Evolutionary conservation across 2,113 vertebrate species (phyloP).

Genomic region (Blennius ocellaris): DNA sequence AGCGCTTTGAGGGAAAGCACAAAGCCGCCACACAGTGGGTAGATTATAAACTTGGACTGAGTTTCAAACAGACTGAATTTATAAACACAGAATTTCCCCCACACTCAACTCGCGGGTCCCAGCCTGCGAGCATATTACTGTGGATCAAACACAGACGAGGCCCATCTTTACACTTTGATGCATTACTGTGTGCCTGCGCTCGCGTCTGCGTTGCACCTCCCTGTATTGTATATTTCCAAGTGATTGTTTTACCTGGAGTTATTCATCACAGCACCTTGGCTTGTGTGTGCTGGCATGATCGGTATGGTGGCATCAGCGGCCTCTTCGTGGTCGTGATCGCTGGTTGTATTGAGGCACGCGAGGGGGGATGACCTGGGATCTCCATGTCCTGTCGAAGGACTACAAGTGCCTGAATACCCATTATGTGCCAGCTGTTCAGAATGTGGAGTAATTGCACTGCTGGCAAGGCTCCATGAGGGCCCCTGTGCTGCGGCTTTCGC

Average conservation of each 20-base stretch:
- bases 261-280: not conserved
- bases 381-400: constrained; percentile 74
- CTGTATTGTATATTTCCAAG: constrained; percentile 30
- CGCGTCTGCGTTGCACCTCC: constrained; percentile 42
- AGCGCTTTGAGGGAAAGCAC: constrained; percentile 81
- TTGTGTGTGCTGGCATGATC: not conserved
- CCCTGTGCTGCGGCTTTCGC: constrained; percentile 63
- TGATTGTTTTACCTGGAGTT: not conserved
- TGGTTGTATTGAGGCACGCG: constrained; percentile 69
- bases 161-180: constrained; percentile 57
- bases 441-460: constrained; percentile 82
- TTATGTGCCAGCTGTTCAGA: constrained; percentile 85
- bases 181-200: constrained; percentile 25
- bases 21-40: constrained; percentile 81
- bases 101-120: constrained; percentile 71
- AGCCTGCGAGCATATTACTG: constrained; percentile 69
- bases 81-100: constrained; percentile 80
- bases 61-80: constrained; percentile 82
- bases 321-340: constrained; percentile 32
- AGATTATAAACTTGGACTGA: constrained; percentile 83
- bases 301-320: constrained; percentile 6
- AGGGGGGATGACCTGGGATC: constrained; percentile 73
- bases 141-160: constrained; percentile 74
- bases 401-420: constrained; percentile 76
- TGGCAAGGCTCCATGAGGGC: constrained; percentile 78